Conservation (phyloP, 2,113 vertebrate genomes). For the Callionymus lyra region DNA sequence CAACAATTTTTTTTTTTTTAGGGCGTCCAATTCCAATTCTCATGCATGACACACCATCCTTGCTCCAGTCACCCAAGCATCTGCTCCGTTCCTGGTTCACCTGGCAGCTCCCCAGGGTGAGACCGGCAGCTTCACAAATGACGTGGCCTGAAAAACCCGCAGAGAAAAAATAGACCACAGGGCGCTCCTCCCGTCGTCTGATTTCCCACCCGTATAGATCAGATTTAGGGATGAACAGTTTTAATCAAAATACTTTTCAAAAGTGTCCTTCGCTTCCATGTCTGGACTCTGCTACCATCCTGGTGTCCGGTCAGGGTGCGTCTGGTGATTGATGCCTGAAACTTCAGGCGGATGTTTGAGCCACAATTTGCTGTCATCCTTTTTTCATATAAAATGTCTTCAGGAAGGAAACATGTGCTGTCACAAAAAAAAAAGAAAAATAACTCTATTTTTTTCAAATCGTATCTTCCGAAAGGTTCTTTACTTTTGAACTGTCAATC, state of each 20-base stretch:
- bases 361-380: no score
- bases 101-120: conserved; percentile 35
- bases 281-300: neutral
- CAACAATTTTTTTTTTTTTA: no score
- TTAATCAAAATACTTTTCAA: conserved; percentile 12
- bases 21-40: no score
- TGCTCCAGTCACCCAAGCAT: conserved; percentile 8
- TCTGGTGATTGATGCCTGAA: no score
- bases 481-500: no score
- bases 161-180: conserved; percentile 25
- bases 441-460: no score
- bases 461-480: no score
- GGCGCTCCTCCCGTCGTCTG: conserved; percentile 44
- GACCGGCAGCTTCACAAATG: conserved; percentile 32
- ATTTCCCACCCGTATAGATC: conserved; percentile 39
- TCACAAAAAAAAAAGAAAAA: no score
- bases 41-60: no score
- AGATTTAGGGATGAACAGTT: conserved; percentile 17
- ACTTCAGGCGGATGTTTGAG: no score
- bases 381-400: no score
- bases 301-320: neutral
- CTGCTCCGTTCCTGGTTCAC: conserved; percentile 30
- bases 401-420: no score
- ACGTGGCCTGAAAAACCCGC: conserved; percentile 34
- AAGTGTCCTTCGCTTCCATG: conserved; percentile 19